Evolutionary conservation across 2,888 invertebrate species (phyloP).

Genomic region (Hydriomena furcata): DNA sequence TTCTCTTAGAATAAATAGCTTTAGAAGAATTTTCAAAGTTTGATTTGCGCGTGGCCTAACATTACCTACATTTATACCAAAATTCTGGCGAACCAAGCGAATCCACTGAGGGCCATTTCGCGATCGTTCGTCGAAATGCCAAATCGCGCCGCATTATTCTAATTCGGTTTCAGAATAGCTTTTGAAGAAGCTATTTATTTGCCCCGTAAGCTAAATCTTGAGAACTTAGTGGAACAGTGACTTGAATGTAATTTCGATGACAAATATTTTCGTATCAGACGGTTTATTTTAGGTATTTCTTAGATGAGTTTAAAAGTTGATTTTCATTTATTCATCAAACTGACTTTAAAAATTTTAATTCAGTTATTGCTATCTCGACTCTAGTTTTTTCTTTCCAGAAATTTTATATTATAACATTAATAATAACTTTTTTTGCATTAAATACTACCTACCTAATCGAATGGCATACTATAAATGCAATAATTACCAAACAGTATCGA

Average conservation of each 20-base stretch:
- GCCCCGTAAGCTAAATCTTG: constrained; percentile 64
- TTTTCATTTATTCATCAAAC: background rate
- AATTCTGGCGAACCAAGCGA: constrained; percentile 71
- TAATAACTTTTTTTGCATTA: too few species aligned
- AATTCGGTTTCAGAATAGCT: constrained; percentile 80
- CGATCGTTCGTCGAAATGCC: constrained; percentile 79
- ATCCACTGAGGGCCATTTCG: constrained; percentile 76
- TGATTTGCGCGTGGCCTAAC: constrained; percentile 41
- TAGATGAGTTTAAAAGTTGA: background rate
- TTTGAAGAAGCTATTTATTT: constrained; percentile 81
- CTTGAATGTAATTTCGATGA: constrained; percentile 24
- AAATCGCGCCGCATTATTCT: constrained; percentile 82
- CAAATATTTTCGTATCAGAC: constrained; percentile 18
- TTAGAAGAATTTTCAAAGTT: too few species aligned
- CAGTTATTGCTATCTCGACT: too few species aligned
- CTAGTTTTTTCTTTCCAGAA: too few species aligned
- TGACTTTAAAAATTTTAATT: too few species aligned
- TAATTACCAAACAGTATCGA: too few species aligned
- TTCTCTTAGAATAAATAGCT: too few species aligned
- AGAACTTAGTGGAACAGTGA: constrained; percentile 29
- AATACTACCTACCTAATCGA: too few species aligned
- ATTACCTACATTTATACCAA: constrained; percentile 75
- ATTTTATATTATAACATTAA: too few species aligned
- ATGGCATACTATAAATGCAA: too few species aligned
- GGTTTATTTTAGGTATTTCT: constrained; percentile 2